Evolutionary conservation across 2,888 invertebrate species (phyloP).

Genomic region (Sturmia bella): DNA sequence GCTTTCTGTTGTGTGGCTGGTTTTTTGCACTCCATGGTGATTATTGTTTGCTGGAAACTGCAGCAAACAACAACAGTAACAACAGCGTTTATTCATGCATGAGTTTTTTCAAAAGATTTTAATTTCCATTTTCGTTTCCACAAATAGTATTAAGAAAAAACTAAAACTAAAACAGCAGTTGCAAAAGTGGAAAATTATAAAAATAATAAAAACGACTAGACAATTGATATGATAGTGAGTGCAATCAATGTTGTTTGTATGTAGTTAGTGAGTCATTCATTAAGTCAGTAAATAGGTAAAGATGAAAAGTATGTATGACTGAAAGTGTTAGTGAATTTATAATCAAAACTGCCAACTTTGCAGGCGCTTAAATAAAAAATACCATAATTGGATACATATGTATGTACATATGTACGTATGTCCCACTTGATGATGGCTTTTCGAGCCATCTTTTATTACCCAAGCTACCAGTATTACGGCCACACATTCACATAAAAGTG

Average conservation of each 20-base stretch:
- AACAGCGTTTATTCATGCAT: constrained; percentile 33
- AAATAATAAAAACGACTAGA: constrained; percentile 58
- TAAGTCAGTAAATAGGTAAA: constrained; percentile 6
- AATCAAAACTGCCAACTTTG: constrained; percentile 9
- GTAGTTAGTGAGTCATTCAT: constrained; percentile 51
- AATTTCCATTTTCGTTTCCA: constrained; percentile 63
- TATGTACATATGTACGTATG: no score
- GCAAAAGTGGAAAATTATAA: constrained; percentile 35
- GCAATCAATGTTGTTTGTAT: constrained; percentile 36
- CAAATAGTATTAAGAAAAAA: constrained; percentile 47
- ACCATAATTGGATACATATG: constrained; percentile 40
- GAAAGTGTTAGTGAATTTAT: constrained; percentile 28
- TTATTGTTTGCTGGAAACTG: constrained; percentile 43
- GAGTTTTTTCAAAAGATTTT: constrained; percentile 49
- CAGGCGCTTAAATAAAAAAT: constrained; percentile 35
- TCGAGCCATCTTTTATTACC: constrained; percentile 26
- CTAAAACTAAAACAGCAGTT: constrained; percentile 30
- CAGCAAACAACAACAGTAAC: constrained; percentile 26
- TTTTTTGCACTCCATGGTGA: constrained; percentile 37
- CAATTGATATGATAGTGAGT: constrained; percentile 49
- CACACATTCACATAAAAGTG: not conserved
- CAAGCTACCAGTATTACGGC: no score
- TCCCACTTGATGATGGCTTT: constrained; percentile 14
- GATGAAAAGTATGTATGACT: constrained; percentile 22
- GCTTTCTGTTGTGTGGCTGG: constrained; percentile 64